Evolutionary conservation across 2,113 vertebrate genomes (phyloP), one percentile per base, ranked within the genome.

Genomic region (Cephalopholis sonnerati): DNA sequence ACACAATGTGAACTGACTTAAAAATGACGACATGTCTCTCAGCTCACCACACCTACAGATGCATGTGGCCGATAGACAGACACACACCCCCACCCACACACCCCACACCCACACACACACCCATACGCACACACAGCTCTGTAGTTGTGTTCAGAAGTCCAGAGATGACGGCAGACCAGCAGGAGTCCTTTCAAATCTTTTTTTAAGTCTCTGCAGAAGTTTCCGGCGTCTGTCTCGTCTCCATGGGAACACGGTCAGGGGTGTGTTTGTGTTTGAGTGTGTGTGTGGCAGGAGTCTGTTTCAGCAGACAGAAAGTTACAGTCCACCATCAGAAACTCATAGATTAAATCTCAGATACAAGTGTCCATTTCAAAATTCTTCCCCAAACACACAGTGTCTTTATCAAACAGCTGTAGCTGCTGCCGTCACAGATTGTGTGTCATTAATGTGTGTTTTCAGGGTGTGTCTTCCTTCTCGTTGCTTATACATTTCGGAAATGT

Each of bases 151-250:
- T 77, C 51, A 77, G 69, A 44, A 24, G 46, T 58, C 54, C 65
- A 58, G 46, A 77, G 57, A 51, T 65, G n/a, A 27, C 15, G 27
- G 15, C 61, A 46, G 57, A 4, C 2, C 83, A 83, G 77, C 84
- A 54, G 79, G 85, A 66, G 81, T n/a, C 36, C 57, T 74, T 77
- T 80, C 16, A 83, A 54, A 77, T 54, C 13, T 18, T 73, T 62
- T 66, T 80, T 71, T 41, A 24, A 71, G 25, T 55, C 59, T 36
- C 74, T 78, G 78, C 85, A 84, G 78, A 81, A 44, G 74, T 83
- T 86, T 86, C 83, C 72, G 55, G 67, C 17, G 73, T 83, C 61
- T 72, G 81, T 77, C 74, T 81, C 55, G 54, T 85, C 79, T 83
- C 78, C 78, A 5, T 66, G 66, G 41, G 12, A 79, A 85, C 71